These are phyloP conservation scores for Temnopleurus reevesii DNA, from an alignment of 53 echinoderm and acorn worm species.

Conservation along the genomic window DNA sequence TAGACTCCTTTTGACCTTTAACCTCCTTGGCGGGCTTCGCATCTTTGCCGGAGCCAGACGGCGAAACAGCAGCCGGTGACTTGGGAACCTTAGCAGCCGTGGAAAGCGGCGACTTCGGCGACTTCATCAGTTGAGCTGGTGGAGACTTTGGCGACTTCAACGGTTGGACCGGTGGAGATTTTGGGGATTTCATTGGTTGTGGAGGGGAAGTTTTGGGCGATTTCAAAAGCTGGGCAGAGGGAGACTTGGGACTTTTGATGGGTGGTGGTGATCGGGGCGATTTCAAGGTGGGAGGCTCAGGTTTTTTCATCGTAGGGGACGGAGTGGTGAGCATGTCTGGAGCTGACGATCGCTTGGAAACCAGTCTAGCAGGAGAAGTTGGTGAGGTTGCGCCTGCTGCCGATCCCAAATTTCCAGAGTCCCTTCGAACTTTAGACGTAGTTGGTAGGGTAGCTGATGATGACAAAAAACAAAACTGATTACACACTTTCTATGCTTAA, in stretches of 20 bases:
- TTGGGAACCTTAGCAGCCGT: not conserved
- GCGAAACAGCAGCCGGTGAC: not conserved
- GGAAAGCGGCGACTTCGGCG: not conserved
- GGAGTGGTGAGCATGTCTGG: conserved; percentile 59
- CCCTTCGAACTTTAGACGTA: conserved; percentile 33
- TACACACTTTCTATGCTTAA: too few species aligned
- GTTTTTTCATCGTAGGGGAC: conserved; percentile 39
- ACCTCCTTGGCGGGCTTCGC: not conserved
- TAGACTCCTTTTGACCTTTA: conserved; percentile 22
- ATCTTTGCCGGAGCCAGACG: not conserved
- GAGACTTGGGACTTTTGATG: not conserved
- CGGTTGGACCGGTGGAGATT: not conserved
- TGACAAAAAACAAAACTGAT: too few species aligned
- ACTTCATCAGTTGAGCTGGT: not conserved
- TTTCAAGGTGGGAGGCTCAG: conserved; percentile 59
- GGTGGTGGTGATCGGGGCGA: conserved; percentile 5
- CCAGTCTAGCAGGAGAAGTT: conserved; percentile 55
- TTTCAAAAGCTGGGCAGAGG: conserved; percentile 1
- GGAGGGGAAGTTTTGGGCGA: conserved; percentile 4
- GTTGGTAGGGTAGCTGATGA: conserved; percentile 61
- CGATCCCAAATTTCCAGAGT: not conserved
- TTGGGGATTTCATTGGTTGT: not conserved
- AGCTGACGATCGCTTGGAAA: conserved; percentile 63
- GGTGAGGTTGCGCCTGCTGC: conserved; percentile 4
- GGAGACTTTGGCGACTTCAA: conserved; percentile 26